Conservation (phyloP, 2,888 invertebrate genomes). For the Lagria hirta region DNA sequence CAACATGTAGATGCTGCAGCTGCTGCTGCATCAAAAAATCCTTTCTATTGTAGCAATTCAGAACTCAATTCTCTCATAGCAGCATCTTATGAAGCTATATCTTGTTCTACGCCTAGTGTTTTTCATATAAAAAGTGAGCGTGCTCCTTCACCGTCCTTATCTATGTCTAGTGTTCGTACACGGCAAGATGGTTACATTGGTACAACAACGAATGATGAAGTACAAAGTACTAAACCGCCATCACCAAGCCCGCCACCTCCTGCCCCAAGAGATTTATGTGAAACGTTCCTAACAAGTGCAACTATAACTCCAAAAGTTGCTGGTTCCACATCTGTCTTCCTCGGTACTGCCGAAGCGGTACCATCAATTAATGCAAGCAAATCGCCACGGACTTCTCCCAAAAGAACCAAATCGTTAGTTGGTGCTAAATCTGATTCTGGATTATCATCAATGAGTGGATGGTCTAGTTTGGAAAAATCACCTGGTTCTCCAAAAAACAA, state of each 20-base stretch:
- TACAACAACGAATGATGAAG: constrained; percentile 36
- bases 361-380: constrained; percentile 60
- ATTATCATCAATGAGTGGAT: constrained; percentile 83
- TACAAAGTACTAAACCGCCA: constrained; percentile 23
- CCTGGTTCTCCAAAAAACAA: constrained; percentile 74
- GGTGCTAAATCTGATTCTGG: constrained; percentile 85
- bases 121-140: constrained; percentile 57
- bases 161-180: constrained; percentile 66
- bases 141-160: constrained; percentile 63
- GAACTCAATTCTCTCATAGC: constrained; percentile 56
- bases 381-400: constrained; percentile 72
- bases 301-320: constrained; percentile 34
- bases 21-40: constrained; percentile 49
- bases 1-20: constrained; percentile 64
- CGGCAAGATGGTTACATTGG: constrained; percentile 64
- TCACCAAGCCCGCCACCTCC: constrained; percentile 81
- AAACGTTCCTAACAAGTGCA: constrained; percentile 50
- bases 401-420: constrained; percentile 66
- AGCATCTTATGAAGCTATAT: constrained; percentile 56
- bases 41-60: constrained; percentile 51
- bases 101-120: constrained; percentile 58
- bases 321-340: constrained; percentile 53
- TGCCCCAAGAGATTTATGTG: constrained; percentile 69
- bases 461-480: constrained; percentile 83
- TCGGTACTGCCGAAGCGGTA: constrained; percentile 48